These are phyloP conservation scores for Ectobius pallidus DNA, from an alignment of 2,888 invertebrate genomes.

Conservation along the genomic window DNA sequence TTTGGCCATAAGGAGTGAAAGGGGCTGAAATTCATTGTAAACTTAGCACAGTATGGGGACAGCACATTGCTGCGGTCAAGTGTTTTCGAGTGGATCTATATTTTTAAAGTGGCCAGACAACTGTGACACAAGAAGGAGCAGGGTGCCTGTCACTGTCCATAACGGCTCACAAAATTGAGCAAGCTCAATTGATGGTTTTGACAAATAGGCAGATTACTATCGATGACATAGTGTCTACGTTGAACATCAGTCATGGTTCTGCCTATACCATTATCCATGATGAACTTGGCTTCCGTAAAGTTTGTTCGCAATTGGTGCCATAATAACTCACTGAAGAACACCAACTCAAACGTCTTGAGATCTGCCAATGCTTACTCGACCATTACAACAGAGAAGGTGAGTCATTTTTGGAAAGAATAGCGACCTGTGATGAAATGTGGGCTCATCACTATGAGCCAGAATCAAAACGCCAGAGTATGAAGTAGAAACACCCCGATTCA, in stretches of 20 bases:
- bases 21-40: background rate
- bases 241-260: too few relatives aligned
- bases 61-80: background rate
- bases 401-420: background rate
- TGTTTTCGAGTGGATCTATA: background rate
- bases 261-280: too few relatives aligned
- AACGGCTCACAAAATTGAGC: background rate
- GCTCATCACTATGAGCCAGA: too few relatives aligned
- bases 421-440: background rate
- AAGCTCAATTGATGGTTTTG: too few relatives aligned
- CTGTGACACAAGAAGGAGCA: too few relatives aligned
- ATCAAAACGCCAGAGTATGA: conserved; percentile 3
- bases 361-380: too few relatives aligned
- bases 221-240: background rate
- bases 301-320: background rate
- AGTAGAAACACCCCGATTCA: background rate
- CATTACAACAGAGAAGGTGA: too few relatives aligned
- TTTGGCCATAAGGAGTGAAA: background rate
- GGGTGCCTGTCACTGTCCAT: background rate
- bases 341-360: too few relatives aligned
- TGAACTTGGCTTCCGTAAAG: background rate
- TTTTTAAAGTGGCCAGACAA: background rate
- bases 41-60: background rate
- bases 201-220: background rate
- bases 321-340: too few relatives aligned